Evolutionary conservation across 2,888 invertebrate genomes (phyloP), one percentile per base, ranked within the genome.

Genomic region (Harmothoe impar): DNA sequence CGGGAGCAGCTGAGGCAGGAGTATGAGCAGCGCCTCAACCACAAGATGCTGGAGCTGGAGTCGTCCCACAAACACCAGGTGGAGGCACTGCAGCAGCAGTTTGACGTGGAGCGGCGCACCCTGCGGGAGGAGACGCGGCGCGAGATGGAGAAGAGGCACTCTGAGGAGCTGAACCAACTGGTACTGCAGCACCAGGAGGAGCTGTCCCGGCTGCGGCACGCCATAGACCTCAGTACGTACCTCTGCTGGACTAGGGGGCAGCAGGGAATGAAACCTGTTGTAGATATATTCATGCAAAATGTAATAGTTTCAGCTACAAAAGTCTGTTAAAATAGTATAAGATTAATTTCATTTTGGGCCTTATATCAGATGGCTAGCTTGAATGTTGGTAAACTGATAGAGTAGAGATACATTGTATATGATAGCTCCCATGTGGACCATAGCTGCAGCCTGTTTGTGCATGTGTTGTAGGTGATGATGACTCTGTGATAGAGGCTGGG

Each of bases 121-220:
- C 78, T 25, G 56, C 0, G 29, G 0, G 90, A 89, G 15, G 78
- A 91, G 56, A 35, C 54, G 0, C 29, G 90, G 68, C 92, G 93
- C 85, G 93, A 93, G 56, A 86, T 94, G 90, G 93, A 94, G 89
- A 92, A 93, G 78, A 90, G 93, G 77, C 94, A 94, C 91, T 93
- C 93, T 90, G 93, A 93, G 23, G 93, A 94, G 89, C 92, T 93
- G 12, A 93, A 94, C 90, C 91, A 92, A 17, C 90, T 94, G 78
- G 91, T 93, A 7, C 89, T 93, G 7, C 91, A 93, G 89, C 94
- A 94, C 90, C 93, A 94, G 90, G 92, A 93, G 86, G 94, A 95
- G 91, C 89, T 94, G 0, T 92, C 93, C 7, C 35, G 81, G 7
- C 43, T 90, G 17, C 89, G 89, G 23, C 25, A 51, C 10, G 68